Conservation (phyloP, 1,140 invertebrate genomes). For the Holcopasites calliopsidis region DNA sequence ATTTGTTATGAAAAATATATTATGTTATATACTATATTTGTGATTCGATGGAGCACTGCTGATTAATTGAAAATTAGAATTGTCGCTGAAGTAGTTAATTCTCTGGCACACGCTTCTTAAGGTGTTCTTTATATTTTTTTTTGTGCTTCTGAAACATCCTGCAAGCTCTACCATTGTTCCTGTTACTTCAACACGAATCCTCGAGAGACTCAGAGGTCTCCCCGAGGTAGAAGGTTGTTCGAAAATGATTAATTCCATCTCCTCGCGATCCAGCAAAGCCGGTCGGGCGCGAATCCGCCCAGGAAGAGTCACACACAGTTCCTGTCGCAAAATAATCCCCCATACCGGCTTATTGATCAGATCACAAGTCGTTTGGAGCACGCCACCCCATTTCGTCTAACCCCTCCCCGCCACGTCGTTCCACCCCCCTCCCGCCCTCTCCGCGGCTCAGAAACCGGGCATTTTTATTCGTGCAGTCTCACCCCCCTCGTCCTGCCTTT, state of each 20-base stretch:
- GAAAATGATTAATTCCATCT: slow-evolving; percentile 2
- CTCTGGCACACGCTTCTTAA: no score
- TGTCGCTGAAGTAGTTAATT: no score
- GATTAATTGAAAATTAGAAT: no score
- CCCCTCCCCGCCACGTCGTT: slow-evolving; percentile 40
- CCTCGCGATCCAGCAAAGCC: neutral
- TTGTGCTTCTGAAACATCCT: no score
- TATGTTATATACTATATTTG: no score
- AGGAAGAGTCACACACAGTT: slow-evolving; percentile 57
- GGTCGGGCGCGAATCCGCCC: slow-evolving; percentile 8
- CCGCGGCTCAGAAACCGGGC: slow-evolving; percentile 68
- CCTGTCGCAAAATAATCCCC: slow-evolving; percentile 71
- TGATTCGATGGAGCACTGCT: no score
- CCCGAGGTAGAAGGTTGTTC: neutral
- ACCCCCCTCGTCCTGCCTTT: slow-evolving; percentile 63
- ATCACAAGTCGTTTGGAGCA: slow-evolving; percentile 75
- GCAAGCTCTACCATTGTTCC: no score
- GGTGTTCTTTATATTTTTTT: no score
- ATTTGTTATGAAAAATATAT: no score
- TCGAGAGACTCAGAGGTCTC: neutral
- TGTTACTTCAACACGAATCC: neutral
- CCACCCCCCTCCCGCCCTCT: slow-evolving; percentile 29
- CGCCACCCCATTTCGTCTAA: slow-evolving; percentile 69
- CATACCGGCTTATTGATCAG: slow-evolving; percentile 78
- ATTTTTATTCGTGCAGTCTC: slow-evolving; percentile 77